Evolutionary conservation across 1,140 invertebrate species (phyloP).

Genomic region (Cydia splendana): DNA sequence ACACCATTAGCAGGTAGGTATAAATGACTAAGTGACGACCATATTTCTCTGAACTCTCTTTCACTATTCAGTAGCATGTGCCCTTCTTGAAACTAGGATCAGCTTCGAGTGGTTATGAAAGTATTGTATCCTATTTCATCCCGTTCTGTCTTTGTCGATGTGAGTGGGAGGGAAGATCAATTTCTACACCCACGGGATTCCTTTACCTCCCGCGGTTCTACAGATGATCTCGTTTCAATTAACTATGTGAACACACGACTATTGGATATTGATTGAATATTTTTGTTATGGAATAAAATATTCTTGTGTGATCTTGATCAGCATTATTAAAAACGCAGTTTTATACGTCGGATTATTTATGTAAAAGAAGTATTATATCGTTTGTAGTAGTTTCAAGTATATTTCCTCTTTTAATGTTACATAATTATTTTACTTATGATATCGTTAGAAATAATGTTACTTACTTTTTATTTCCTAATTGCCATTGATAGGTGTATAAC

Average conservation of each 20-base stretch:
- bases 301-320: neutral
- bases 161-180: conserved; percentile 47
- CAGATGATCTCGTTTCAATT: conserved; percentile 65
- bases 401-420: neutral
- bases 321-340: neutral
- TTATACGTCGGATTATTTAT: neutral
- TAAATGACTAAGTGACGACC: conserved; percentile 26
- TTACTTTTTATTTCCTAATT: conserved; percentile 17
- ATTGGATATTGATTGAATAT: conserved; percentile 39
- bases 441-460: neutral
- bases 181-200: conserved; percentile 54
- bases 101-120: neutral
- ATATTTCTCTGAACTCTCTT: conserved; percentile 9
- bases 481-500: conserved; percentile 1
- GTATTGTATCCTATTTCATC: conserved; percentile 34
- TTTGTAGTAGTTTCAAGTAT: neutral
- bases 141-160: conserved; percentile 34
- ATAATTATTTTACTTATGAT: neutral
- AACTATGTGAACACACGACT: conserved; percentile 49
- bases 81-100: neutral
- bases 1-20: conserved; percentile 37
- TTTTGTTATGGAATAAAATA: conserved; percentile 30
- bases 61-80: conserved; percentile 10
- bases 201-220: conserved; percentile 49
- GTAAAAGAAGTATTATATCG: neutral